A percentile compares a stretch with the other conserved stretches of the same genome.
Conservation (phyloP, 1,140 invertebrate genomes). For the Calliopsis andreniformis region DNA sequence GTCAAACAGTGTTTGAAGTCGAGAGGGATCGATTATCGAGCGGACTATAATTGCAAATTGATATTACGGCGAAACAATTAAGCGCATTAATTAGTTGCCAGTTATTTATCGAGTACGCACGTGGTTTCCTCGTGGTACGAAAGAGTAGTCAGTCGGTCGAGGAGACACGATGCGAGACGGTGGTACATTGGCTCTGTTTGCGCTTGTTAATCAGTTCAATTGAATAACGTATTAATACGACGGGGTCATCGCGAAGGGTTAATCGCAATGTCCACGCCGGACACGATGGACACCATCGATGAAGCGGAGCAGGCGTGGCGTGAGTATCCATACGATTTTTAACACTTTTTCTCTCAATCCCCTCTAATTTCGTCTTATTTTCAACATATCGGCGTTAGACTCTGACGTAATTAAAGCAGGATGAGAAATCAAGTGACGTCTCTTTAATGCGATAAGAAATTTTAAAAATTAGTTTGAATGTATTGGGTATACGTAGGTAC, state of each 20-base stretch:
- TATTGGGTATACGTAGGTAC: too few species aligned
- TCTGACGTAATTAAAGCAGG: too few species aligned
- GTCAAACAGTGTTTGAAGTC: too few species aligned
- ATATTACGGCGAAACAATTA: neutral
- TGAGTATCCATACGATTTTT: slow-evolving; percentile 68
- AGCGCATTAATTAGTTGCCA: neutral
- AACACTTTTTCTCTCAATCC: neutral
- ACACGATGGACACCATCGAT: slow-evolving; percentile 78
- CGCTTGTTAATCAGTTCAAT: slow-evolving; percentile 64
- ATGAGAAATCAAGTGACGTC: too few species aligned
- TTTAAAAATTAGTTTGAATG: too few species aligned
- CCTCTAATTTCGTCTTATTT: neutral
- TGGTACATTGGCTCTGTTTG: slow-evolving; percentile 55
- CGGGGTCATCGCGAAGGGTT: slow-evolving; percentile 69
- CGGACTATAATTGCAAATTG: neutral
- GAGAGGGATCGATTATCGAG: neutral
- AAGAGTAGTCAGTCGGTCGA: neutral
- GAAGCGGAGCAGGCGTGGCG: slow-evolving; percentile 79
- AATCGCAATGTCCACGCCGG: slow-evolving; percentile 76
- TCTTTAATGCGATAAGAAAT: too few species aligned
- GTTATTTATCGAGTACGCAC: neutral
- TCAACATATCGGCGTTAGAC: too few species aligned
- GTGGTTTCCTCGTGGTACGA: neutral
- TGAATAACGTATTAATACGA: slow-evolving; percentile 68
- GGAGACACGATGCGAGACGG: slow-evolving; percentile 32